These are phyloP conservation scores for Sinocyclocheilus rhinocerous DNA, from an alignment of 2,113 vertebrate genomes.

Conservation along the genomic window DNA sequence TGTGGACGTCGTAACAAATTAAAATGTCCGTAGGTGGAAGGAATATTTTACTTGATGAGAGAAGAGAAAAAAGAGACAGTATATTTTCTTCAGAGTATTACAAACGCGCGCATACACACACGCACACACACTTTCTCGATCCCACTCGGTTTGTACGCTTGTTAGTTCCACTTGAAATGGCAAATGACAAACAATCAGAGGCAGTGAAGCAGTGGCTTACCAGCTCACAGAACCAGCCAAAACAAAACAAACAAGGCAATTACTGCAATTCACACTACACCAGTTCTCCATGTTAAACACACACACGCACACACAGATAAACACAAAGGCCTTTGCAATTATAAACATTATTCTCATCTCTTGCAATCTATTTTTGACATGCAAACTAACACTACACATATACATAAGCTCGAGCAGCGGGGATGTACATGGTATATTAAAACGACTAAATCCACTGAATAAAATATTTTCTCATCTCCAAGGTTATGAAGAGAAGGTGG, in stretches of 20 bases:
- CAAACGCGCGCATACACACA: slow-evolving; percentile 49
- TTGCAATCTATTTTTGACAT: slow-evolving; percentile 35
- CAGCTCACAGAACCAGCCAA: slow-evolving; percentile 65
- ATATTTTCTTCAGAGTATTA: slow-evolving; percentile 49
- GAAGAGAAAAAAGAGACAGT: slow-evolving; percentile 14
- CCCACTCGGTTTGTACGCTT: slow-evolving; percentile 69
- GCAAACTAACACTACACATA: slow-evolving; percentile 15
- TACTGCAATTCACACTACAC: slow-evolving; percentile 60
- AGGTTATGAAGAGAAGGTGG: slow-evolving; percentile 36
- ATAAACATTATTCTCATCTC: slow-evolving; percentile 45
- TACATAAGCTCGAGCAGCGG: slow-evolving; percentile 5
- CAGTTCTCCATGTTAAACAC: slow-evolving; percentile 49
- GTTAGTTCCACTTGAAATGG: slow-evolving; percentile 79
- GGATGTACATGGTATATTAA: slow-evolving; percentile 24
- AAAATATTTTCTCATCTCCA: slow-evolving; percentile 37
- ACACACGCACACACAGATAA: slow-evolving; percentile 33
- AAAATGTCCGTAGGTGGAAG: slow-evolving; percentile 55
- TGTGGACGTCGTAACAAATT: slow-evolving; percentile 40
- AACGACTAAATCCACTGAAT: slow-evolving; percentile 36
- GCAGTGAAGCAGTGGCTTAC: slow-evolving; percentile 67
- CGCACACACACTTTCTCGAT: slow-evolving; percentile 58
- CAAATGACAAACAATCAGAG: slow-evolving; percentile 78
- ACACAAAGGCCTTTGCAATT: slow-evolving; percentile 22
- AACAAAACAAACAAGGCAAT: slow-evolving; percentile 68
- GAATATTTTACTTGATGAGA: slow-evolving; percentile 52